These are phyloP conservation scores for Julus scanicus DNA, from an alignment of 2,888 invertebrate species.

Conservation along the genomic window DNA sequence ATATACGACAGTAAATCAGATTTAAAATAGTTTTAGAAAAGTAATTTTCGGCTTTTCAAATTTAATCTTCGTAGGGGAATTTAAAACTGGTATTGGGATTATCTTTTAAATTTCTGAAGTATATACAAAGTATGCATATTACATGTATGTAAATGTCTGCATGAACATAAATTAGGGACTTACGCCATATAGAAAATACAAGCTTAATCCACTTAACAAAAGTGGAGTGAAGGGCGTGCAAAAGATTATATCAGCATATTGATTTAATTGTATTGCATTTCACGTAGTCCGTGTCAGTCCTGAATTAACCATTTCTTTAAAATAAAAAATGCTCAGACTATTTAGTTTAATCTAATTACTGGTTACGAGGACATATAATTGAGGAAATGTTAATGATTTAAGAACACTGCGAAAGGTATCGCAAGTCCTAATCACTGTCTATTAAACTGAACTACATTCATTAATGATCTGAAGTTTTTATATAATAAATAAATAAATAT, in stretches of 20 bases:
- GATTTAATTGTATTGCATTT: not conserved
- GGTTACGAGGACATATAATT: not conserved
- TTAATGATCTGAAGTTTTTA: no score
- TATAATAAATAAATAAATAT: no score
- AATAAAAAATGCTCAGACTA: not conserved
- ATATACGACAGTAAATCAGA: not conserved
- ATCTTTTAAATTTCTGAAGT: not conserved
- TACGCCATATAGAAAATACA: not conserved
- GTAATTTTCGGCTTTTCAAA: not conserved
- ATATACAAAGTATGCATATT: not conserved
- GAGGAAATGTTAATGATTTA: not conserved
- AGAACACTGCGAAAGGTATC: no score
- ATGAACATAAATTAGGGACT: not conserved
- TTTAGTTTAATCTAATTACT: not conserved
- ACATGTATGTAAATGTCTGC: not conserved
- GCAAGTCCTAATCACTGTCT: no score
- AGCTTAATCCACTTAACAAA: not conserved
- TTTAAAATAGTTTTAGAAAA: not conserved
- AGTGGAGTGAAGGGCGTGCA: slow-evolving; percentile 1
- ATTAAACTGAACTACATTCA: no score
- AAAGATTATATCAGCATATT: not conserved
- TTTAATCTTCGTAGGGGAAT: not conserved
- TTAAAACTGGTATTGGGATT: not conserved
- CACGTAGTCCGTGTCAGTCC: not conserved
- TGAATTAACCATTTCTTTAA: not conserved